Conservation (phyloP, 2,113 vertebrate genomes). For the Semnornis frantzii region DNA sequence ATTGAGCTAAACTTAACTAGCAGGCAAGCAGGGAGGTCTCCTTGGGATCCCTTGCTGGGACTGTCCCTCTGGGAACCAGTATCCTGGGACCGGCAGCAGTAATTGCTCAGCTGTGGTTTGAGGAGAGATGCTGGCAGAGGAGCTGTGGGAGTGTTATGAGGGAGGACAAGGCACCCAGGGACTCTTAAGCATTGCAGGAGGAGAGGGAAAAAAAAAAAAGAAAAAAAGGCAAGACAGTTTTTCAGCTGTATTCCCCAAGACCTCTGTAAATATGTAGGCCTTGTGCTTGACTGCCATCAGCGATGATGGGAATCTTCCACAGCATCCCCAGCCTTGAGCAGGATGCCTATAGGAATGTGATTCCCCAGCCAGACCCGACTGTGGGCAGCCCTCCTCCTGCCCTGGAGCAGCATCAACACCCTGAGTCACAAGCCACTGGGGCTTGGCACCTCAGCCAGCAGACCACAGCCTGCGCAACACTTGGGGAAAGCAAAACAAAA, state of each 20-base stretch:
- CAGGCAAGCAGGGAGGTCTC: neutral
- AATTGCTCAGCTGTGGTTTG: constrained; percentile 8
- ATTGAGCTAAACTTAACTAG: neutral
- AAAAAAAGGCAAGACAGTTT: neutral
- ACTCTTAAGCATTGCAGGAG: neutral
- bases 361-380: neutral
- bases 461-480: neutral
- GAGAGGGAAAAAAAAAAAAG: no score
- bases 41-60: neutral
- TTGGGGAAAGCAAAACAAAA: neutral
- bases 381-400: neutral
- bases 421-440: neutral
- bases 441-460: fast-evolving
- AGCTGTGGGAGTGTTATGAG: constrained; percentile 33
- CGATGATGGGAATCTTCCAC: neutral
- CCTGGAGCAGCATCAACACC: neutral
- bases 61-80: neutral
- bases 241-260: neutral
- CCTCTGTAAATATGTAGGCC: neutral
- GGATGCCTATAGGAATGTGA: neutral
- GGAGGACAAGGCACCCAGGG: constrained; percentile 24
- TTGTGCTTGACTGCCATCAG: neutral
- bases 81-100: neutral
- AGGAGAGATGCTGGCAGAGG: constrained; percentile 10
- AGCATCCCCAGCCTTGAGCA: neutral